phyloP scores from a whole-genome alignment of 2,113 vertebrate genomes.

The Thryonomys swinderianus region DNA sequence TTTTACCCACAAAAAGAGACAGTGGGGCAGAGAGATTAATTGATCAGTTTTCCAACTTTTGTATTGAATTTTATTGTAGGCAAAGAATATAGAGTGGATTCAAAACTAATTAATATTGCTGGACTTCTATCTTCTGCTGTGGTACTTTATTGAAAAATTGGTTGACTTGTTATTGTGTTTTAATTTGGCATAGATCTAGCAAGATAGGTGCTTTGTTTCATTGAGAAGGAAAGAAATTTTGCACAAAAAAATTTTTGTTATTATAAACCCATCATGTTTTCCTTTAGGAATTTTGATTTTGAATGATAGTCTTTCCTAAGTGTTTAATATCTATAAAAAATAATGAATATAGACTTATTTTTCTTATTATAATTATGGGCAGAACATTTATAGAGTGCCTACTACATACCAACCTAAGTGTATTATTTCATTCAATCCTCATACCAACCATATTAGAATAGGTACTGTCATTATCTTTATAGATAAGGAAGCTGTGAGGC shows the following conservation, averaged over 20 bases:
- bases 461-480: not conserved
- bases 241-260: constrained; percentile 10
- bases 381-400: not conserved
- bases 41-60: not conserved
- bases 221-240: constrained; percentile 44
- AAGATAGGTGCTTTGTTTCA: constrained; percentile 45
- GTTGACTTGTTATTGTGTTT: constrained; percentile 16
- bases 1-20: not conserved
- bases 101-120: constrained; percentile 30
- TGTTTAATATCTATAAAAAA: constrained; percentile 40
- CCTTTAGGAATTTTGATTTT: constrained; percentile 43
- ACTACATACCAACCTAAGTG: not conserved
- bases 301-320: constrained; percentile 3
- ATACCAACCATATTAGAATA: not conserved
- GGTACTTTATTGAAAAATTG: constrained; percentile 43
- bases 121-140: not conserved
- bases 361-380: not conserved
- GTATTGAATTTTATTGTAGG: not conserved
- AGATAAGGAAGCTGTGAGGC: constrained; percentile 3
- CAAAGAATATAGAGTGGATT: constrained; percentile 24
- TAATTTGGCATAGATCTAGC: constrained; percentile 2
- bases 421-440: not conserved
- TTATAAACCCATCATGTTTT: constrained; percentile 36
- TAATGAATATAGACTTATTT: not conserved
- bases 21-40: not conserved